phyloP scores from a whole-genome alignment of 1,140 invertebrate species.

The Meloidogyne exigua region DNA sequence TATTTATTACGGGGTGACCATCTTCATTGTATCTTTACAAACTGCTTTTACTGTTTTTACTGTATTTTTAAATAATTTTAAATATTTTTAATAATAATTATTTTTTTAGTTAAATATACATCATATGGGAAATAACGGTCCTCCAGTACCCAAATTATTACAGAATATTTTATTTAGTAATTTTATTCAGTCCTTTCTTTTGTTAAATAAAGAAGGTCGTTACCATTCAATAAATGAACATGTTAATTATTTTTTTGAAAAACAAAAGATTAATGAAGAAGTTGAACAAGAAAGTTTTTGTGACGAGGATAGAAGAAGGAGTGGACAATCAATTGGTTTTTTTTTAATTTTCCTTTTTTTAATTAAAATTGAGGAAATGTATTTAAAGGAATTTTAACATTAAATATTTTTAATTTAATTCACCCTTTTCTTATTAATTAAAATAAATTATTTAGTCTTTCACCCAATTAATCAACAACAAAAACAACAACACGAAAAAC shows the following conservation, averaged over 20 bases:
- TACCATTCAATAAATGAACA: slow-evolving; percentile 62
- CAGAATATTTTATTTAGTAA: slow-evolving; percentile 71
- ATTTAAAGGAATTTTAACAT: too few relatives aligned
- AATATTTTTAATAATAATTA: not conserved
- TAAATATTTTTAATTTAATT: too few relatives aligned
- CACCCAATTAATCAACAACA: not conserved
- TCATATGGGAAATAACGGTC: slow-evolving; percentile 77
- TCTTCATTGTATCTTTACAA: slow-evolving; percentile 83
- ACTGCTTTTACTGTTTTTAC: slow-evolving; percentile 75
- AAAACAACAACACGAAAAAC: not conserved
- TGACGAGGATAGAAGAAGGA: not conserved
- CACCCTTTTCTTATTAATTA: too few relatives aligned
- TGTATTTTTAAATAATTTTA: slow-evolving; percentile 23
- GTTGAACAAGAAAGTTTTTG: not conserved
- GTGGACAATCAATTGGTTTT: not conserved
- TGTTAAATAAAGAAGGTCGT: slow-evolving; percentile 65
- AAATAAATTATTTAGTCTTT: too few relatives aligned
- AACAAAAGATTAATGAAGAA: slow-evolving; percentile 30
- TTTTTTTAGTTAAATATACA: slow-evolving; percentile 74
- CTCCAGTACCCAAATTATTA: slow-evolving; percentile 73
- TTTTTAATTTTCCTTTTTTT: not conserved
- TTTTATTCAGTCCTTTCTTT: slow-evolving; percentile 67
- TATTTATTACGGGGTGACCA: slow-evolving; percentile 85
- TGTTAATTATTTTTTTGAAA: slow-evolving; percentile 54
- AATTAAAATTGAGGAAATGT: too few relatives aligned